Percentiles rank a stretch among this genome's conserved stretches.
Conservation (phyloP, 2,113 vertebrate genomes). For the Myiopsitta monachus region DNA sequence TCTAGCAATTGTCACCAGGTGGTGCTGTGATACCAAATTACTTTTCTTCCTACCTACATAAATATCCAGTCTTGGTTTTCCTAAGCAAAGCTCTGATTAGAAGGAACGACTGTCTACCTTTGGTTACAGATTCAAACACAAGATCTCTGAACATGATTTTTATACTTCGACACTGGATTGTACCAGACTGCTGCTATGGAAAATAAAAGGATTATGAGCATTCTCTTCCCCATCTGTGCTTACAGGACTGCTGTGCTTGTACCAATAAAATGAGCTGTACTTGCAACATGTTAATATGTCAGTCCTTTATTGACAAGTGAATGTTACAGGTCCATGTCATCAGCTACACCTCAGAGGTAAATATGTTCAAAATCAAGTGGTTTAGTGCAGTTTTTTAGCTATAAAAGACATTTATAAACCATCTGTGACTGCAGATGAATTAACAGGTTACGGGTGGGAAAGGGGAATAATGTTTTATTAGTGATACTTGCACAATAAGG, state of each 20-base stretch:
- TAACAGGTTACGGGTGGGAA: not conserved
- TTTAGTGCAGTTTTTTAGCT: not conserved
- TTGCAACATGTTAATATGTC: not conserved
- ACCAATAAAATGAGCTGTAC: not conserved
- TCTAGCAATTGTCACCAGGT: not conserved
- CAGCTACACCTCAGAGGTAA: not conserved
- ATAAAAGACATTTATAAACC: not conserved
- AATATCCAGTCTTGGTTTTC: not conserved
- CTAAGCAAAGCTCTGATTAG: not conserved
- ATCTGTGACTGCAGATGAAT: not conserved
- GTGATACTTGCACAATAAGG: not conserved
- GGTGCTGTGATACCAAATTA: not conserved
- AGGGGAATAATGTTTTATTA: not conserved
- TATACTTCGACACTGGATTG: not conserved
- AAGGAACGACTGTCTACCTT: not conserved
- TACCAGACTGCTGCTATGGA: not conserved
- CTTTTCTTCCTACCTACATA: rapidly evolving
- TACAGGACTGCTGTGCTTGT: not conserved
- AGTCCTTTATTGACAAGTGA: not conserved
- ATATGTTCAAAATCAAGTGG: not conserved
- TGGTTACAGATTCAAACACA: not conserved
- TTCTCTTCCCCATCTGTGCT: not conserved
- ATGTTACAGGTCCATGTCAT: not conserved
- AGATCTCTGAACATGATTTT: not conserved
- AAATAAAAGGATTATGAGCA: not conserved